Percentiles rank a stretch among this genome's conserved stretches.
Evolutionary conservation across 2,888 invertebrate genomes (phyloP).

Genomic region (Tethea ocularis): DNA sequence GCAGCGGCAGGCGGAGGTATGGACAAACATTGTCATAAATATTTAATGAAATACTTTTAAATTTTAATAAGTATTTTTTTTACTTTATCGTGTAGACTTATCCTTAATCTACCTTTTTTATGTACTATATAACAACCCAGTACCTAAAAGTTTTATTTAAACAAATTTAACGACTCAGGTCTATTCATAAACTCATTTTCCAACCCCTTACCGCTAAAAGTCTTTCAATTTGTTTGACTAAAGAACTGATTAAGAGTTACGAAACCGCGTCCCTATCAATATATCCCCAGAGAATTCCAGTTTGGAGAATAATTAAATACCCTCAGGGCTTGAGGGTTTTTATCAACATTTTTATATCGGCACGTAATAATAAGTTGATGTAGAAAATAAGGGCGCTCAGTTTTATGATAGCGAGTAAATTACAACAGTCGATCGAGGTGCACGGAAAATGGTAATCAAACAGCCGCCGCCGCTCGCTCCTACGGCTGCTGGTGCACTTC

Average conservation of each 20-base stretch:
- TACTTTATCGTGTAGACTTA: no score
- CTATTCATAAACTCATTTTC: slow-evolving; percentile 1
- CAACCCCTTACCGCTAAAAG: neutral
- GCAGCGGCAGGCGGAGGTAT: no score
- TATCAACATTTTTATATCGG: slow-evolving; percentile 9
- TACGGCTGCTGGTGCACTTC: slow-evolving; percentile 20
- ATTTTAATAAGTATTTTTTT: no score
- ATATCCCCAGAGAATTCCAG: neutral
- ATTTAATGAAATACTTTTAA: no score
- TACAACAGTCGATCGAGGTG: slow-evolving; percentile 60
- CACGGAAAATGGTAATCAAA: slow-evolving; percentile 73
- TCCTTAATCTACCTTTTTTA: no score
- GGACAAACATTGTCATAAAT: no score
- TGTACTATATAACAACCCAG: neutral
- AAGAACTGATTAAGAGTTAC: slow-evolving; percentile 3
- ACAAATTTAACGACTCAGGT: neutral
- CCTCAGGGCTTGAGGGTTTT: neutral
- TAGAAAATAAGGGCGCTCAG: slow-evolving; percentile 51
- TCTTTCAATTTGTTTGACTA: slow-evolving; percentile 3
- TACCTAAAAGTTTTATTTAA: neutral
- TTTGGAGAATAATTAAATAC: neutral
- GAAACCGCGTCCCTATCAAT: neutral
- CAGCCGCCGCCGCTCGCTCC: slow-evolving; percentile 40
- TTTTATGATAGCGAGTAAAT: slow-evolving; percentile 67
- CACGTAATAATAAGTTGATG: slow-evolving; percentile 32